These are phyloP conservation scores for Peromyscus eremicus DNA, from an alignment of 2,797 vertebrate genomes.

Conservation along the genomic window DNA sequence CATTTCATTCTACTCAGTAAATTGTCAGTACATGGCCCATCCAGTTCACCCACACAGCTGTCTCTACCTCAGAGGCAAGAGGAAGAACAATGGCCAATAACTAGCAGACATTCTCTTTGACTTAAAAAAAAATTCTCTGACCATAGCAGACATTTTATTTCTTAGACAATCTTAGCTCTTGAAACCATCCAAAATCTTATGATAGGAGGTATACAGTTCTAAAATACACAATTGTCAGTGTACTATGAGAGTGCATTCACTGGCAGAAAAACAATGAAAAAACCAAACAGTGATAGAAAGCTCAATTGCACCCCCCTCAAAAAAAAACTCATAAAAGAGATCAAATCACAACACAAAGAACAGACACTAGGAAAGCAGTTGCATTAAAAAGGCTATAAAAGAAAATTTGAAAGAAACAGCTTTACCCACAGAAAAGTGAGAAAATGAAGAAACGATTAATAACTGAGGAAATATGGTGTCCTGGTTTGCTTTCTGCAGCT, in stretches of 20 bases:
- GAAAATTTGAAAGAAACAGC: background rate
- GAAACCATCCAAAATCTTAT: conserved; percentile 59
- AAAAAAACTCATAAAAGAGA: conserved; percentile 32
- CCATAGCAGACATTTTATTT: conserved; percentile 34
- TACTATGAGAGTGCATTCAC: conserved; percentile 18
- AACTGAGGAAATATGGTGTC: background rate
- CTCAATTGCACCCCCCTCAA: background rate
- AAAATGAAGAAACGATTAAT: background rate
- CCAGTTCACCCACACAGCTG: background rate
- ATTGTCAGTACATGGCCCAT: conserved; percentile 19
- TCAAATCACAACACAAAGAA: conserved; percentile 48
- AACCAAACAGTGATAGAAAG: conserved; percentile 6
- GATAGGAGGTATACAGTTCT: conserved; percentile 46
- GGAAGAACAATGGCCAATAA: background rate
- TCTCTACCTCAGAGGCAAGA: background rate
- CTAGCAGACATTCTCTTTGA: background rate
- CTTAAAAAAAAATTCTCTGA: background rate
- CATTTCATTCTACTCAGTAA: background rate
- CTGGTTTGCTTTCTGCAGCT: background rate
- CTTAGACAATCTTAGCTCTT: conserved; percentile 36
- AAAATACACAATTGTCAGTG: conserved; percentile 46
- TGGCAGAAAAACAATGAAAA: conserved; percentile 17
- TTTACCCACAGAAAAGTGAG: background rate
- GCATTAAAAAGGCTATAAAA: conserved; percentile 34
- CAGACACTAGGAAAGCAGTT: background rate